Evolutionary conservation across 2,888 invertebrate species (phyloP), one percentile per base, ranked within the genome.

Genomic region (Priocnemis perturbator): DNA sequence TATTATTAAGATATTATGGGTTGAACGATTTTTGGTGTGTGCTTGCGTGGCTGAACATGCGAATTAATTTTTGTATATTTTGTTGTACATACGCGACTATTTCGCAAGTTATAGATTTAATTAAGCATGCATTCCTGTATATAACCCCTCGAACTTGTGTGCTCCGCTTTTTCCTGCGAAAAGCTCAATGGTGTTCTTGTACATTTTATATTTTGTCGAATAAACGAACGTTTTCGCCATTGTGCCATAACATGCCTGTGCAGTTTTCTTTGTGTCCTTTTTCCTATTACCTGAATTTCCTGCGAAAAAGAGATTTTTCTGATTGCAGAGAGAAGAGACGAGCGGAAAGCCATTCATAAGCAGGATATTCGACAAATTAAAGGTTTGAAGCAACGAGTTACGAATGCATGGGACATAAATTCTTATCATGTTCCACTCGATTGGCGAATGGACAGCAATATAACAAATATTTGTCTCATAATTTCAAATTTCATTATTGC

Each of bases 351-450:
- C 78, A 84, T 84, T 78, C 85, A 82, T 78, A 76, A 75, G 78
- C 87, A 88, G 80, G 88, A 89, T 88, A 83, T 88, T 87, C 88
- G 83, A 79, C 86, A 89, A 83, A 88, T 85, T 82, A 86, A 88
- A 89, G 89, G 89, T 89, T 88, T 86, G 88, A 78, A 61, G 71
- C 74, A 71, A 81, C 81, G 75, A 80, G 73, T 79, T 83, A 81
- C 64, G 76, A 37, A 69, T 77, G 87, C 86, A 87, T 86, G 85
- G 64, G 48, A 73, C 74, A 48, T 71, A 64, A 37, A 2, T 71
- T 75, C 53, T 52, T 61, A 75, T 61, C 68, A 63, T 48, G 50
- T 17, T 50, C 23, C 45, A 67, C 74, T 67, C 64, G 63, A 63
- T 60, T 59, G 52, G 68, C 44, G 58, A 64, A 66, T 69, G 67